Percentiles rank a stretch among this genome's conserved stretches.
Evolutionary conservation across 2,797 vertebrate species (phyloP).

Genomic region (Falco concolor): DNA sequence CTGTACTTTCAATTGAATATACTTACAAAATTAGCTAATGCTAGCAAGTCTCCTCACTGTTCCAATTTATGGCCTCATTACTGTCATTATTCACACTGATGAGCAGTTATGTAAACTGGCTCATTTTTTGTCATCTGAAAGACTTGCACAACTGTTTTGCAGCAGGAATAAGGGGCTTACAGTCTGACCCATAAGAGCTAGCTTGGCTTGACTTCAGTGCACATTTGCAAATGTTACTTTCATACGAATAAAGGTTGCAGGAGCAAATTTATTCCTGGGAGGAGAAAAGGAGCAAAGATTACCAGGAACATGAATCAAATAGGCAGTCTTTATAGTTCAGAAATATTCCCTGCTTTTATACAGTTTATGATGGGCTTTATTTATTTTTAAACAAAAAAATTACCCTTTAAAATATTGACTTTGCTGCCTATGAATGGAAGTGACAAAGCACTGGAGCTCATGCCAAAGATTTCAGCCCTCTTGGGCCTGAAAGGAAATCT

Average conservation of each 20-base stretch:
- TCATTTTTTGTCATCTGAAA: slow-evolving; percentile 6
- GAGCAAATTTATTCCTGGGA: neutral
- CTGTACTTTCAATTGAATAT: neutral
- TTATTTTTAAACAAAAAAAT: neutral
- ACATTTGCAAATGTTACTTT: neutral
- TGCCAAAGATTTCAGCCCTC: neutral
- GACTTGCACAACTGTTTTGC: neutral
- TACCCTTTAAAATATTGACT: neutral
- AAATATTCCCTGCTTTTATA: neutral
- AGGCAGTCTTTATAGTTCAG: neutral
- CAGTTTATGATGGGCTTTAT: neutral
- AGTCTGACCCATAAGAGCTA: neutral
- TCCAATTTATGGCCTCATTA: neutral
- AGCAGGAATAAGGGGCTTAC: neutral
- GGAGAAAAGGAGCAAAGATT: neutral
- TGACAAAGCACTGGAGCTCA: neutral
- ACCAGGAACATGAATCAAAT: neutral
- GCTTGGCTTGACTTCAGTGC: neutral
- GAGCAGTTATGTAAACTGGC: neutral
- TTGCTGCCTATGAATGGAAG: neutral
- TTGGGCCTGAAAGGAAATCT: neutral
- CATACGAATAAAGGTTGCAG: neutral
- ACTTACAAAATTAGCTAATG: neutral
- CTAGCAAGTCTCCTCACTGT: neutral
- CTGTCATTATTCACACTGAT: neutral